Conservation (phyloP, 2,113 vertebrate species). For the Lepisosteus oculatus region DNA sequence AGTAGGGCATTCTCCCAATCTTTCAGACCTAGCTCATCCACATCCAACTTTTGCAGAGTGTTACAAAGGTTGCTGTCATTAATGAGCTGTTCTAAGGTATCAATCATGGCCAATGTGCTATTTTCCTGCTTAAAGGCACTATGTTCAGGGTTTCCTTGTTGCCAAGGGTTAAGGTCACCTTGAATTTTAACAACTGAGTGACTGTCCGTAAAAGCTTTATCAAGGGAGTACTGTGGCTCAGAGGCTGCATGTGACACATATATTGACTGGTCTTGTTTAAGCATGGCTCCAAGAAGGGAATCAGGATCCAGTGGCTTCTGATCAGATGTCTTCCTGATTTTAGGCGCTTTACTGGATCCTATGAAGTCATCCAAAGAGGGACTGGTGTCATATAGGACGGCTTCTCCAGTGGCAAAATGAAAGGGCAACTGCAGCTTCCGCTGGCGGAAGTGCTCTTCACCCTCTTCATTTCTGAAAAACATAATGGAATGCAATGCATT, state of each 20-base stretch:
- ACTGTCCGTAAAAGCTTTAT: constrained; percentile 57
- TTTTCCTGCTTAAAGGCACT: constrained; percentile 42
- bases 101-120: constrained; percentile 34
- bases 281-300: constrained; percentile 64
- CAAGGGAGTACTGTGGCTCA: constrained; percentile 42
- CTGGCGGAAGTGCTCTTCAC: constrained; percentile 69
- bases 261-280: constrained; percentile 57
- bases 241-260: constrained; percentile 34
- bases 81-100: constrained; percentile 47
- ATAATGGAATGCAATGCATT: neutral
- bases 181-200: constrained; percentile 50
- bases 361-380: constrained; percentile 47
- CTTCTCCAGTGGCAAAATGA: constrained; percentile 68
- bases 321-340: constrained; percentile 26
- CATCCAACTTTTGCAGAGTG: constrained; percentile 30
- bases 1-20: constrained; percentile 59
- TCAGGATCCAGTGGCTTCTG: constrained; percentile 22
- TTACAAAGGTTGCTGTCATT: constrained; percentile 22
- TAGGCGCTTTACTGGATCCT: constrained; percentile 20
- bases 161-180: constrained; percentile 28
- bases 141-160: neutral
- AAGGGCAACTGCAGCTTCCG: constrained; percentile 69
- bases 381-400: constrained; percentile 56
- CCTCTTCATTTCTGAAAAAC: constrained; percentile 65
- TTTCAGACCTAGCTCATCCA: constrained; percentile 30